Percentiles rank a stretch among this genome's conserved stretches.
These are phyloP conservation scores for Psittacara wagleri DNA, from an alignment of 2,113 vertebrate species.

Conservation along the genomic window DNA sequence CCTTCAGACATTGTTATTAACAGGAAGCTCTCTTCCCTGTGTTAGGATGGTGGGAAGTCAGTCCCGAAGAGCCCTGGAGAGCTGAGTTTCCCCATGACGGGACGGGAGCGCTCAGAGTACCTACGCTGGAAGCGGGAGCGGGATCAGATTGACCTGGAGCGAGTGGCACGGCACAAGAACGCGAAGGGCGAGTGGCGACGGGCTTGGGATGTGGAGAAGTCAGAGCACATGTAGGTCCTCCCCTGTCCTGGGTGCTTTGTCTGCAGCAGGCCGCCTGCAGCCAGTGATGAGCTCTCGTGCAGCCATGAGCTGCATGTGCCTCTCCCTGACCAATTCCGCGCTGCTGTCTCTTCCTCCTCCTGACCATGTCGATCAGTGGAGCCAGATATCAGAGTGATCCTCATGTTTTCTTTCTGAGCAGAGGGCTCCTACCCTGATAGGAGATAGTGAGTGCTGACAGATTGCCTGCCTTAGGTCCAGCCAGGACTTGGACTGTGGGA, in stretches of 20 bases:
- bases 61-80: constrained; percentile 62
- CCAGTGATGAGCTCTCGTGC: neutral
- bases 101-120: constrained; percentile 82
- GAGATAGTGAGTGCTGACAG: neutral
- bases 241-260: neutral
- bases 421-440: neutral
- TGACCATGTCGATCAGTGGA: neutral
- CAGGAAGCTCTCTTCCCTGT: neutral
- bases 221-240: constrained; percentile 86
- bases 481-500: neutral
- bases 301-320: neutral
- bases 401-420: neutral
- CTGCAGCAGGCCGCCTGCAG: neutral
- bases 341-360: neutral
- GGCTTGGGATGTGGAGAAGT: constrained; percentile 95
- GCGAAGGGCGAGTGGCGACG: constrained; percentile 95
- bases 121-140: constrained; percentile 91
- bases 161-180: constrained; percentile 91
- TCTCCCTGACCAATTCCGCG: neutral
- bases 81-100: constrained; percentile 72
- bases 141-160: constrained; percentile 89
- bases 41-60: constrained; percentile 66
- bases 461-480: neutral
- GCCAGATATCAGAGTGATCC: neutral
- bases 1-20: neutral